phyloP scores from a whole-genome alignment of 2,888 invertebrate species.

The Drosophila fungiperda region DNA sequence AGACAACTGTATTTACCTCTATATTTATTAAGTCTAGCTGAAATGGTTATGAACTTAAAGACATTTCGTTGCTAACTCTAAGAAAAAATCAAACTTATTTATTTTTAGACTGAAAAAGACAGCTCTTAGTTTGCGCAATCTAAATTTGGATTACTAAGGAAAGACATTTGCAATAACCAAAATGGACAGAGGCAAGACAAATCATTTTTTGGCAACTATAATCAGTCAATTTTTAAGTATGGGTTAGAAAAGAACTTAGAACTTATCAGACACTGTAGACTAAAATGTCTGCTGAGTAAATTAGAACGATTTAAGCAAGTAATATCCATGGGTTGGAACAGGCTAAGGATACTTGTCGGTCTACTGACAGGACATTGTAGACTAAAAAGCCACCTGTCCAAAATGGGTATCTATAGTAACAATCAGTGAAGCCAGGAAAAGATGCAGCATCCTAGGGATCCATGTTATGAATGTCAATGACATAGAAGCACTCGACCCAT shows the following conservation, averaged over 20 bases:
- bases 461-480: too few relatives aligned
- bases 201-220: neutral
- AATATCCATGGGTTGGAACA: too few relatives aligned
- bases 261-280: neutral
- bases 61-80: neutral
- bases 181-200: neutral
- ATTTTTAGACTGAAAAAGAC: neutral
- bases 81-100: neutral
- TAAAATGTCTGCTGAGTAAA: neutral
- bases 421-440: too few relatives aligned
- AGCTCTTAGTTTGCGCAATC: neutral
- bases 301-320: too few relatives aligned
- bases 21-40: neutral
- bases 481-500: too few relatives aligned
- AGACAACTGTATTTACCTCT: conserved; percentile 1
- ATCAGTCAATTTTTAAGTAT: neutral
- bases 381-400: too few relatives aligned
- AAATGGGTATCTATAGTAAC: too few relatives aligned
- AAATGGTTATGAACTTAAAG: neutral
- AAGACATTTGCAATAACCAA: neutral
- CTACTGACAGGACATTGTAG: too few relatives aligned
- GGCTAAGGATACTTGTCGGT: too few relatives aligned
- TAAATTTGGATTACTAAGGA: neutral
- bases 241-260: neutral
- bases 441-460: too few relatives aligned